A percentile compares a stretch with the other conserved stretches of the same genome.
phyloP scores from a whole-genome alignment of 37 sponge, comb jelly and placozoan genomes.

The Beroe ovata region DNA sequence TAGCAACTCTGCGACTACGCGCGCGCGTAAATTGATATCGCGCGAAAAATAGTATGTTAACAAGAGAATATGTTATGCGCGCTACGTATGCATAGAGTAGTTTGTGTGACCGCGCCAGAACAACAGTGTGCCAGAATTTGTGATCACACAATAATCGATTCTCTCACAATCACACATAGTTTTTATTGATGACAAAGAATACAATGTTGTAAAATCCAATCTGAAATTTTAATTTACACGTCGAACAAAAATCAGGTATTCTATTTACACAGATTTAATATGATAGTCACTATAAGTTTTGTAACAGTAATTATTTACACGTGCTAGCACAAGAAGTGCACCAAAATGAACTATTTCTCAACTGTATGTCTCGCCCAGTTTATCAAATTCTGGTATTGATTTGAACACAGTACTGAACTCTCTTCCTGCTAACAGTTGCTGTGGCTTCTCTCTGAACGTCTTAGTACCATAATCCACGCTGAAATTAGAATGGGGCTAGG shows the following conservation, averaged over 20 bases:
- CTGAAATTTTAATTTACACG: too few species aligned
- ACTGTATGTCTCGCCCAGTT: slow-evolving; percentile 46
- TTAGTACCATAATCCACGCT: slow-evolving; percentile 47
- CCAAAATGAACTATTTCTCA: slow-evolving; percentile 12
- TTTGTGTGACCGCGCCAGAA: not conserved
- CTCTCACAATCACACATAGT: too few species aligned
- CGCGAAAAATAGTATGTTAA: not conserved
- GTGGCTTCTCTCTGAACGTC: slow-evolving; percentile 31
- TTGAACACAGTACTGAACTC: slow-evolving; percentile 63
- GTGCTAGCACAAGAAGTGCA: too few species aligned
- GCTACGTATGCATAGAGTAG: not conserved
- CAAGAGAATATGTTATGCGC: not conserved
- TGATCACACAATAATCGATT: too few species aligned
- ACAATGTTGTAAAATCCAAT: too few species aligned
- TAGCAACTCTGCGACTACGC: too few species aligned
- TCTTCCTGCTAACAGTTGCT: not conserved
- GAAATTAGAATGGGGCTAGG: not conserved
- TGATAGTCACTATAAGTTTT: too few species aligned
- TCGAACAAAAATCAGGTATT: too few species aligned
- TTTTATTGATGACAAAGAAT: too few species aligned
- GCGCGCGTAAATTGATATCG: not conserved
- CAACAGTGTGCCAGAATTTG: too few species aligned
- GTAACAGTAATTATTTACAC: too few species aligned
- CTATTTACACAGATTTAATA: too few species aligned
- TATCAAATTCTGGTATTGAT: slow-evolving; percentile 51